Evolutionary conservation across 2,113 vertebrate genomes (phyloP).

Genomic region (Vicugna pacos): DNA sequence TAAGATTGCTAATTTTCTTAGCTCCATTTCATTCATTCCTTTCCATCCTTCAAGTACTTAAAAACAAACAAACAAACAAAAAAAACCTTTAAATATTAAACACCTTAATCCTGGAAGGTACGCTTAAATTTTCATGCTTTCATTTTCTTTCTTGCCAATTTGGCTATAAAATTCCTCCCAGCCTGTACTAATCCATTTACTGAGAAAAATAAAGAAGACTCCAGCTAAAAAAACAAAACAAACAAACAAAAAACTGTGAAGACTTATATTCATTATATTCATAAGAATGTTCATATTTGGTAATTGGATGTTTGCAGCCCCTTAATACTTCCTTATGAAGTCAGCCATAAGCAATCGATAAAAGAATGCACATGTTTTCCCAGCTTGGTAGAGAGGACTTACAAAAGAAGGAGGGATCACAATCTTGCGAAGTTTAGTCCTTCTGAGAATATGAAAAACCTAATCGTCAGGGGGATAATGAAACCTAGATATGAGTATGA

Average conservation of each 20-base stretch:
- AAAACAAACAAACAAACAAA: not conserved
- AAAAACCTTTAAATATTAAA: not conserved
- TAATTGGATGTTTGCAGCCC: not conserved
- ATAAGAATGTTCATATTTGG: not conserved
- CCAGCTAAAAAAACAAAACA: not conserved
- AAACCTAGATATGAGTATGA: not conserved
- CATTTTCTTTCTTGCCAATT: not conserved
- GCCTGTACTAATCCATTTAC: not conserved
- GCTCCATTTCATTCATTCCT: not conserved
- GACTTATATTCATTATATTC: not conserved
- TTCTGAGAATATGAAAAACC: not conserved
- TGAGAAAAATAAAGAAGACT: not conserved
- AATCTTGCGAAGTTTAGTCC: not conserved
- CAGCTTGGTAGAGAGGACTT: not conserved
- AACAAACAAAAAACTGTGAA: not conserved
- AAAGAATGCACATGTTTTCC: not conserved
- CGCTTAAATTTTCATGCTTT: not conserved
- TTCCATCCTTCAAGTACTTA: not conserved
- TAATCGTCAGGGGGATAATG: not conserved
- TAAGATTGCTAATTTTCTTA: not conserved
- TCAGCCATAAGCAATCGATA: not conserved
- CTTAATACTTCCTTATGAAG: not conserved
- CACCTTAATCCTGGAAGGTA: not conserved
- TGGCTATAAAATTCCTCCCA: not conserved
- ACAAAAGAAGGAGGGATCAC: not conserved